Conservation (phyloP, 2,113 vertebrate species). For the Thamnophis sirtalis region DNA sequence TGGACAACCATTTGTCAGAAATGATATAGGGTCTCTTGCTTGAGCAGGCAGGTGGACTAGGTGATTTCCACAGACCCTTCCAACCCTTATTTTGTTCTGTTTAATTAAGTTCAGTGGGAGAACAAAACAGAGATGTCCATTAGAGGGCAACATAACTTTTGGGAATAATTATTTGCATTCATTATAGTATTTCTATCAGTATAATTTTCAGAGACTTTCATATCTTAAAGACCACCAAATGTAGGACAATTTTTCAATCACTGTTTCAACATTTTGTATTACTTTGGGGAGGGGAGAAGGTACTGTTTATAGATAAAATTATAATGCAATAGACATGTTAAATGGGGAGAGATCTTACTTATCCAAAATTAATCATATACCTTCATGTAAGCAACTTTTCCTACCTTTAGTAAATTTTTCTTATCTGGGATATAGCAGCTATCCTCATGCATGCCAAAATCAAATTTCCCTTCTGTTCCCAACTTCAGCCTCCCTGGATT, state of each 20-base stretch:
- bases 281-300: no score
- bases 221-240: neutral
- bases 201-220: neutral
- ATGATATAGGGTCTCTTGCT: neutral
- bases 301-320: neutral
- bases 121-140: conserved; percentile 13
- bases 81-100: neutral
- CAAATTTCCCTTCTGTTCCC: neutral
- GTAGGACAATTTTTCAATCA: neutral
- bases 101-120: neutral
- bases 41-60: neutral
- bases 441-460: neutral
- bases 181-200: neutral
- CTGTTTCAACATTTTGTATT: neutral
- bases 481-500: neutral
- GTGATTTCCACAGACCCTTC: neutral
- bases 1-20: no score
- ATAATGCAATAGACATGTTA: neutral
- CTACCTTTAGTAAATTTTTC: neutral
- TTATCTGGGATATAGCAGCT: neutral
- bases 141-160: conserved; percentile 42
- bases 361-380: neutral
- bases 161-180: neutral
- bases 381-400: neutral
- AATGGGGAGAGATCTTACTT: neutral